These are phyloP conservation scores for Papilio polytes DNA, from an alignment of 1,140 invertebrate genomes.

Conservation along the genomic window DNA sequence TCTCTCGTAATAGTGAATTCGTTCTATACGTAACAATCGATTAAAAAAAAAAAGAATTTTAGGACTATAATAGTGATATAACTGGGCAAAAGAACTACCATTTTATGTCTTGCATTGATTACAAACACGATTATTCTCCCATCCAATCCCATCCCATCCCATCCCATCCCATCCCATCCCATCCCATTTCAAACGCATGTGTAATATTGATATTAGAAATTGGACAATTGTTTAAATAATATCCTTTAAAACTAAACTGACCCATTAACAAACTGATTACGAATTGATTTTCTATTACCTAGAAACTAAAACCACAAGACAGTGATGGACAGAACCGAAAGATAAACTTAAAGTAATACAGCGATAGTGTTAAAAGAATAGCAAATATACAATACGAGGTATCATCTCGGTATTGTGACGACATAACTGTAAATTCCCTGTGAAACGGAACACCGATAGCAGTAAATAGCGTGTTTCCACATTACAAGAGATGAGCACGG, in stretches of 20 bases:
- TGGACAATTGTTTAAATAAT: too few species aligned
- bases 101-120: too few species aligned
- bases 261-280: too few species aligned
- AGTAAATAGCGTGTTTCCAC: slow-evolving; percentile 44
- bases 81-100: background rate
- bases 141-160: background rate
- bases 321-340: background rate
- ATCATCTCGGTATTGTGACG: slow-evolving; percentile 9
- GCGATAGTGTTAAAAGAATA: background rate
- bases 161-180: too few species aligned
- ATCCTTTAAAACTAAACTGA: too few species aligned
- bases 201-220: too few species aligned
- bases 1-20: slow-evolving; percentile 6
- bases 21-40: background rate
- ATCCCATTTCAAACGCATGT: too few species aligned
- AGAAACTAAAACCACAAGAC: background rate
- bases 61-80: background rate
- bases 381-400: background rate
- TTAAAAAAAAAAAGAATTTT: background rate
- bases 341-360: background rate
- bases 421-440: slow-evolving; percentile 23
- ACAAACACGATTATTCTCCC: too few species aligned
- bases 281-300: background rate
- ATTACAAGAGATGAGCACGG: slow-evolving; percentile 40
- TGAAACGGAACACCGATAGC: slow-evolving; percentile 42